Conservation (phyloP, 2,113 vertebrate genomes). For the Manacus vitellinus region DNA sequence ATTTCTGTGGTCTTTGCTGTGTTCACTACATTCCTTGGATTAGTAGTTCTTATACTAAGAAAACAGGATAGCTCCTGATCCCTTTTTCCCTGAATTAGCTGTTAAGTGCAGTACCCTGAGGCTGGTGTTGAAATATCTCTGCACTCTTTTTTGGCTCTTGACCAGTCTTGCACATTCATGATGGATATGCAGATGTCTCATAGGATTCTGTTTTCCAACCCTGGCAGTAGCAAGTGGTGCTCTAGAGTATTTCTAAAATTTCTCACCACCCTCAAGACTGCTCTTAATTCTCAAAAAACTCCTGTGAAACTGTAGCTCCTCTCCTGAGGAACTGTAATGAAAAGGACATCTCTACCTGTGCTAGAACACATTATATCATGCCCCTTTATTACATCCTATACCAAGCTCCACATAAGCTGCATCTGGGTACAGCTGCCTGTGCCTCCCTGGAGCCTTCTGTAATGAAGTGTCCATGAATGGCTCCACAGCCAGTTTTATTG, state of each 20-base stretch:
- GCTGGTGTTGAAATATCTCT: not conserved
- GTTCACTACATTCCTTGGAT: not conserved
- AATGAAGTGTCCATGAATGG: not conserved
- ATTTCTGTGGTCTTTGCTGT: not conserved
- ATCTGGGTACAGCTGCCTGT: not conserved
- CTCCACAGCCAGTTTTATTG: not conserved
- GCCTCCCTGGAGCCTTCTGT: not conserved
- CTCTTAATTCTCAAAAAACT: not conserved
- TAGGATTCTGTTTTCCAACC: not conserved
- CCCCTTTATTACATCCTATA: not conserved
- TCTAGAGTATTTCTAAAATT: not conserved
- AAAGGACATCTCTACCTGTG: not conserved
- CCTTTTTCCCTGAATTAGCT: not conserved
- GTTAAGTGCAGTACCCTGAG: not conserved
- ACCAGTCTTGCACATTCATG: not conserved
- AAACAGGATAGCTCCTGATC: not conserved
- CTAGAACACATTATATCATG: not conserved
- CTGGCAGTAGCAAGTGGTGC: not conserved
- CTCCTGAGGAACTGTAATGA: not conserved
- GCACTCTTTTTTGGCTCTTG: not conserved
- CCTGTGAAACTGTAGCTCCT: not conserved
- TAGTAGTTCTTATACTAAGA: not conserved
- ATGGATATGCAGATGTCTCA: not conserved
- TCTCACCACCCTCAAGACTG: not conserved
- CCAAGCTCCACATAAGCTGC: not conserved